Conservation (phyloP, 2,113 vertebrate genomes). For the human region DNA sequence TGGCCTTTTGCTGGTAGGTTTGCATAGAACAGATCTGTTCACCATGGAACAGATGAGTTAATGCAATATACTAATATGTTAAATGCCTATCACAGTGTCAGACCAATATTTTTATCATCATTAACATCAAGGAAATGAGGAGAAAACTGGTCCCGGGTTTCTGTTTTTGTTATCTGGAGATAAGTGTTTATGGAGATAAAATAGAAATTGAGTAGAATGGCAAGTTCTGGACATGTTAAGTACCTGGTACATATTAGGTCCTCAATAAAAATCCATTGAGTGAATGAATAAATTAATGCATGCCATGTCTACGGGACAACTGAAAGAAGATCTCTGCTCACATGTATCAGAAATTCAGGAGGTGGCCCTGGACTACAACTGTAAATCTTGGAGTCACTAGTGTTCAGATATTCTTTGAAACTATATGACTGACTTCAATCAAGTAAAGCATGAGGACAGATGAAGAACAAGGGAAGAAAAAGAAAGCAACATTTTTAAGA, state of each 20-base stretch:
- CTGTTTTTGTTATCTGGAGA: background rate
- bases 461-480: background rate
- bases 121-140: background rate
- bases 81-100: background rate
- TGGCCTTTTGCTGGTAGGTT: too few relatives aligned
- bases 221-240: background rate
- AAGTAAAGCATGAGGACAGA: background rate
- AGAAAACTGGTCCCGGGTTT: background rate
- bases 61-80: background rate
- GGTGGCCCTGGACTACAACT: background rate
- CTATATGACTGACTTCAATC: background rate
- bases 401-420: background rate
- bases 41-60: background rate
- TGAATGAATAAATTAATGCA: background rate
- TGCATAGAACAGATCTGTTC: too few relatives aligned
- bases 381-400: background rate
- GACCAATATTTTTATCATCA: background rate
- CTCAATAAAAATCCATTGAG: background rate
- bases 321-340: background rate
- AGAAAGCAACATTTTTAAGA: constrained; percentile 6
- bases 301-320: background rate
- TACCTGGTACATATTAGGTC: background rate
- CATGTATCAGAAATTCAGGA: background rate
- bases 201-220: background rate
- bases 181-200: background rate